phyloP scores from a whole-genome alignment of 1,140 invertebrate genomes.

The Coboldia fuscipes region DNA sequence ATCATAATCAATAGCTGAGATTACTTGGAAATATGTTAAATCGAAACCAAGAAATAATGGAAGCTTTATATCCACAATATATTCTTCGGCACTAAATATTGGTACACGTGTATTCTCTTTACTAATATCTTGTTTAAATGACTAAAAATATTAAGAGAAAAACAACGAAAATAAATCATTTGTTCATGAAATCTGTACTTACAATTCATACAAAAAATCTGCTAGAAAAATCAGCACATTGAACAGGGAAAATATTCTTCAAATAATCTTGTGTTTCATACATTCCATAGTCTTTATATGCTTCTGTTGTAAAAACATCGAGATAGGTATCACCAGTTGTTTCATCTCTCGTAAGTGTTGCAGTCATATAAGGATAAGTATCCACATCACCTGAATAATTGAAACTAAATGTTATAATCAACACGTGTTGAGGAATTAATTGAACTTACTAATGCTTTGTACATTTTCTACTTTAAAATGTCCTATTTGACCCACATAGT shows the following conservation, averaged over 20 bases:
- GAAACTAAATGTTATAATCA: no score
- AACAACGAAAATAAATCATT: background rate
- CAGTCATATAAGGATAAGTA: no score
- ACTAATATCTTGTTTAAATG: constrained; percentile 4
- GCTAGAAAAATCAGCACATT: background rate
- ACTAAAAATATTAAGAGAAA: constrained; percentile 1
- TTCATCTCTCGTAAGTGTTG: no score
- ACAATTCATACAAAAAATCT: background rate
- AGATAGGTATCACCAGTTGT: no score
- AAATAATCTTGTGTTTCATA: background rate
- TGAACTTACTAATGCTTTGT: no score
- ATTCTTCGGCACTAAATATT: background rate
- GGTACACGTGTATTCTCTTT: constrained; percentile 3
- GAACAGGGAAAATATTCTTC: no score
- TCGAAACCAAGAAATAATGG: constrained; percentile 5
- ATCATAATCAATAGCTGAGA: background rate
- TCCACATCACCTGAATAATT: no score
- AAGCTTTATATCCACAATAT: constrained; percentile 2
- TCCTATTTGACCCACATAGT: no score
- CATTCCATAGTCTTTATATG: background rate
- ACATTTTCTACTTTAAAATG: no score
- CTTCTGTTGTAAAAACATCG: background rate
- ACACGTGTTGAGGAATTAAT: no score
- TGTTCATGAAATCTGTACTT: background rate
- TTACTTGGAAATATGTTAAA: constrained; percentile 2